Evolutionary conservation across 2,888 invertebrate genomes (phyloP).

Genomic region (Spicauda simplicius): DNA sequence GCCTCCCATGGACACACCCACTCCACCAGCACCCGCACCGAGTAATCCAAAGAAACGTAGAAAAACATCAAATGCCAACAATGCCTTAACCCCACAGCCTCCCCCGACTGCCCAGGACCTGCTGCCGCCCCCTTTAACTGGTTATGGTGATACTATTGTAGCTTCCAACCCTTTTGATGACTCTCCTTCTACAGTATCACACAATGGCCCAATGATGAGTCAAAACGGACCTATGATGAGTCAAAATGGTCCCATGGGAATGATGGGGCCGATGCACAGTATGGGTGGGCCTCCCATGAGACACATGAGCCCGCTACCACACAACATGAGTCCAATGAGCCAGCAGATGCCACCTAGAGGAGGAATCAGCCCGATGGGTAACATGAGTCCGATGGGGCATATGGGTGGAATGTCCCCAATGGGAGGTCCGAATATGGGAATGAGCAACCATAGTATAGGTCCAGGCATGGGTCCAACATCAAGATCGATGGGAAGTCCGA

Average conservation of each 20-base stretch:
- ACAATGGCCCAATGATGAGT: slow-evolving; percentile 86
- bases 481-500: slow-evolving; percentile 89
- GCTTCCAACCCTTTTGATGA: slow-evolving; percentile 98
- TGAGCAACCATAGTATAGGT: slow-evolving; percentile 86
- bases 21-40: slow-evolving; percentile 90
- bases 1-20: slow-evolving; percentile 88
- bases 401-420: slow-evolving; percentile 89
- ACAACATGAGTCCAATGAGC: slow-evolving; percentile 86
- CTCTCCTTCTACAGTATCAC: slow-evolving; percentile 87
- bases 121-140: slow-evolving; percentile 93
- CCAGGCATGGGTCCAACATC: slow-evolving; percentile 84
- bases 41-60: slow-evolving; percentile 95
- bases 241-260: slow-evolving; percentile 88
- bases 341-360: slow-evolving; percentile 87
- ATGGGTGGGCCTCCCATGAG: slow-evolving; percentile 87
- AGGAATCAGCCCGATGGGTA: slow-evolving; percentile 88
- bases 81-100: slow-evolving; percentile 87
- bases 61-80: slow-evolving; percentile 90
- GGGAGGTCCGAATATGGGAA: slow-evolving; percentile 89
- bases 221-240: slow-evolving; percentile 88
- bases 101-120: slow-evolving; percentile 91
- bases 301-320: slow-evolving; percentile 86
- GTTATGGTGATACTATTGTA: slow-evolving; percentile 96
- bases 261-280: slow-evolving; percentile 86
- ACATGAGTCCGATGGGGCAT: slow-evolving; percentile 89